phyloP scores from a whole-genome alignment of 2,888 invertebrate species.

The Phrixothrix hirtus region DNA sequence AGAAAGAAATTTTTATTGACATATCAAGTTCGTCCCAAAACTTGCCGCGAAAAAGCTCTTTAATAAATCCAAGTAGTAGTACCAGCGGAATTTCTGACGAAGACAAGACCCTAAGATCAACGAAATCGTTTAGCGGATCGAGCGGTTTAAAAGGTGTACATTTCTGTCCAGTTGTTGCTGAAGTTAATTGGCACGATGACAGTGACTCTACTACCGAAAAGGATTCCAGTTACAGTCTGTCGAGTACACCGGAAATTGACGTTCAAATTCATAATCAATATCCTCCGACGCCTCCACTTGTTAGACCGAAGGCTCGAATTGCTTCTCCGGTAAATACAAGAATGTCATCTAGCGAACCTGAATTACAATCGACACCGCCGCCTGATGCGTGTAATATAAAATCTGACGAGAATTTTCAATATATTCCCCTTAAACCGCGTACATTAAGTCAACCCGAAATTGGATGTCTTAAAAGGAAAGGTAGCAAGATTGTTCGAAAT shows the following conservation, averaged over 20 bases:
- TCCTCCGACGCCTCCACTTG: conserved; percentile 23
- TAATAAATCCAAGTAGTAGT: conserved; percentile 50
- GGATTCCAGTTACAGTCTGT: conserved; percentile 49
- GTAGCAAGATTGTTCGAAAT: conserved; percentile 47
- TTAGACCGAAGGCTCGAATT: conserved; percentile 32
- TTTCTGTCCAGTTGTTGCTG: conserved; percentile 78
- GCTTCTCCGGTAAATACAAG: conserved; percentile 27
- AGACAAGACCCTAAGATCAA: conserved; percentile 45
- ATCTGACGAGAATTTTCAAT: conserved; percentile 26
- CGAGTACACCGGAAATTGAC: conserved; percentile 48
- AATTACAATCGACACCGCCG: conserved; percentile 33
- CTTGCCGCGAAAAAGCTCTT: conserved; percentile 61
- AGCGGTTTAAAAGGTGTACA: conserved; percentile 65
- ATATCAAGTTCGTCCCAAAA: conserved; percentile 61
- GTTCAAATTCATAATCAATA: conserved; percentile 6
- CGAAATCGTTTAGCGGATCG: conserved; percentile 45
- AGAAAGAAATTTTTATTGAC: conserved; percentile 31
- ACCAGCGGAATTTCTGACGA: conserved; percentile 49
- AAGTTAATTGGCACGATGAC: conserved; percentile 74
- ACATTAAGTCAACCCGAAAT: conserved; percentile 36
- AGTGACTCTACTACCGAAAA: conserved; percentile 41
- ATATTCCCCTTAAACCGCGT: conserved; percentile 33
- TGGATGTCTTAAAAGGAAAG: conserved; percentile 35
- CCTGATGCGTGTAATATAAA: conserved; percentile 8
- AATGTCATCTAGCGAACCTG: conserved; percentile 49